These are phyloP conservation scores for Sphaeramia orbicularis DNA, from an alignment of 2,797 vertebrate species.

Conservation along the genomic window DNA sequence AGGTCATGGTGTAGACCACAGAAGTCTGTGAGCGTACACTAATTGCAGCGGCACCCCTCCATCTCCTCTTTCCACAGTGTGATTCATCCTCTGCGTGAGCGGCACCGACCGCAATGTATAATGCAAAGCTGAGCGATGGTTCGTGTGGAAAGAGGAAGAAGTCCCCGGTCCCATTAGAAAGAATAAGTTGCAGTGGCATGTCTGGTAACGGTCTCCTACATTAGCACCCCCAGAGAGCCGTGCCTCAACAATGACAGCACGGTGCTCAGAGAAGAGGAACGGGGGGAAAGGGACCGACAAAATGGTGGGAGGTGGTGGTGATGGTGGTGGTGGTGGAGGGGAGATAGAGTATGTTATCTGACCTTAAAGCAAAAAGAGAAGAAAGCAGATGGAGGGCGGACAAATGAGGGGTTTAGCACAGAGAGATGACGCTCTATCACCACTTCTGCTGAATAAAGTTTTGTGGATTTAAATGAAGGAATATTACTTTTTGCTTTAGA, in stretches of 20 bases:
- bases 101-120: slow-evolving; percentile 57
- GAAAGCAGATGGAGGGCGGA: slow-evolving; percentile 15
- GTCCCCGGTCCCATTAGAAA: slow-evolving; percentile 54
- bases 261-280: slow-evolving; percentile 47
- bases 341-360: slow-evolving; percentile 44
- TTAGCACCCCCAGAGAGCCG: slow-evolving; percentile 66
- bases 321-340: background rate
- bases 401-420: slow-evolving; percentile 21
- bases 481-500: no score
- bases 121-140: slow-evolving; percentile 70
- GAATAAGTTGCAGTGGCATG: slow-evolving; percentile 69
- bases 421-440: no score
- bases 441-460: background rate
- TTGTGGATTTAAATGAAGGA: no score
- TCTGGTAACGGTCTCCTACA: slow-evolving; percentile 68
- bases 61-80: slow-evolving; percentile 19
- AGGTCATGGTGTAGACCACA: slow-evolving; percentile 29
- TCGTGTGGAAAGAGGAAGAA: slow-evolving; percentile 50
- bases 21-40: slow-evolving; percentile 23
- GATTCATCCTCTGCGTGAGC: slow-evolving; percentile 45
- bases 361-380: slow-evolving; percentile 53
- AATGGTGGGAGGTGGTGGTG: background rate
- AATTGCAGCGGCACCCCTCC: slow-evolving; percentile 18
- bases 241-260: slow-evolving; percentile 62
- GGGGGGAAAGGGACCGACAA: slow-evolving; percentile 17